Conservation (phyloP, 2,888 invertebrate species). For the Sinohyriopsis cumingii region DNA sequence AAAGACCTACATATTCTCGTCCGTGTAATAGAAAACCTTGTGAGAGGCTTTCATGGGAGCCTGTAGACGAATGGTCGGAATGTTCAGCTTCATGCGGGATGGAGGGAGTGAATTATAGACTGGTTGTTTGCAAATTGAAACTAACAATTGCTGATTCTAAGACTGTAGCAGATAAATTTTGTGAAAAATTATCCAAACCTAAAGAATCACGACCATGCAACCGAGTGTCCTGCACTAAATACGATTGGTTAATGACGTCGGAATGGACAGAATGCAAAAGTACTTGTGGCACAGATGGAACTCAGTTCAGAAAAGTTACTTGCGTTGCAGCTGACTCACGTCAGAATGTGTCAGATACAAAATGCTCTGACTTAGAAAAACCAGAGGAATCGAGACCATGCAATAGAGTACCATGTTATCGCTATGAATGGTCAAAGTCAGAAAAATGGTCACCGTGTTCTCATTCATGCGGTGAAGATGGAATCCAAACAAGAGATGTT, state of each 20-base stretch:
- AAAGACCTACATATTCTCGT: constrained; percentile 21
- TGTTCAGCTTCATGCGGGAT: constrained; percentile 35
- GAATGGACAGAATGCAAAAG: constrained; percentile 33
- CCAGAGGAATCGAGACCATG: constrained; percentile 26
- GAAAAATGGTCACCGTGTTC: constrained; percentile 33
- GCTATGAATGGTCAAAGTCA: constrained; percentile 25
- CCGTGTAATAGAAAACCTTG: constrained; percentile 40
- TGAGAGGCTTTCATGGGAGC: constrained; percentile 27
- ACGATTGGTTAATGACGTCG: constrained; percentile 22
- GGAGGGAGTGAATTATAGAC: constrained; percentile 14
- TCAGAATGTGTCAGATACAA: constrained; percentile 17
- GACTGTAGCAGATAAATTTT: constrained; percentile 25
- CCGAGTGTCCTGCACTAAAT: constrained; percentile 26
- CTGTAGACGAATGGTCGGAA: constrained; percentile 22
- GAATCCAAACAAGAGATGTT: constrained; percentile 12
- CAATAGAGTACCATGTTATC: constrained; percentile 35
- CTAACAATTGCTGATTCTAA: neutral
- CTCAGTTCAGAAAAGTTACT: constrained; percentile 15
- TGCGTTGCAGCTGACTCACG: constrained; percentile 8
- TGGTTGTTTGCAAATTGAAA: constrained; percentile 22
- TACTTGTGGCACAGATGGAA: constrained; percentile 36
- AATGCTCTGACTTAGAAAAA: constrained; percentile 24
- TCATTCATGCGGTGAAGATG: constrained; percentile 28
- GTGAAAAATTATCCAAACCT: constrained; percentile 26
- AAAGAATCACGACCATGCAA: constrained; percentile 39